Base-by-base conservation (phyloP, 2,113 vertebrate genomes). In the Procavia capensis region DNA sequence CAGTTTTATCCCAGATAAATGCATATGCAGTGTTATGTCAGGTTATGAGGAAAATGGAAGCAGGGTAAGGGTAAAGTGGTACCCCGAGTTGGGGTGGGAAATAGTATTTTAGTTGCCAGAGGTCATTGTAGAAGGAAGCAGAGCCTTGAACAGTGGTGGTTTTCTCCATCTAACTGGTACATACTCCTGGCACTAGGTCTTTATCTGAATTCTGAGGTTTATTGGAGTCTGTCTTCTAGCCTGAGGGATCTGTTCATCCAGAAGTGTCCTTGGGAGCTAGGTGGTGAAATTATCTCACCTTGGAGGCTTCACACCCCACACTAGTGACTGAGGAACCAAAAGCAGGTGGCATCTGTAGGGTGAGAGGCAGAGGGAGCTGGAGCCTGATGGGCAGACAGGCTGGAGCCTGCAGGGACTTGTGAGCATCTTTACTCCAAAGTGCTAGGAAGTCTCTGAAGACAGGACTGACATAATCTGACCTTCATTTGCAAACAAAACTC, bases 21-120 rank as follows among this genome's bases (percentile, higher is more conserved):
- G 9, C 43, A 14, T 0, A 3, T 20, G 1, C 0, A 0, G 5
- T 36, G 25, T 11, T 34, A 7, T 7, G 11, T 36, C 9, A 4
- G 6, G 72, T 64, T 24, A 9, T 4, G 25, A 74, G 75, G 25
- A 45, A 29, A 27, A 43, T 2, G 11, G 17, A 29, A 5, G 80
- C 36, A 61, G 74, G 50, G 47, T 36, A 13, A 6, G 57, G 43
- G 63, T 31, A 20, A 16, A 29, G 16, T 0, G 24, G 25, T 9
- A 41, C 5, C 25, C 16, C 3, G 0, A 3, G 50, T 36, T 31
- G 29, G 50, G 8, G 24, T 20, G 7, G 72, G 36, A 31, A n/a
- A 4, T 17, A 29, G 81, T 27, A 5, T 9, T 17, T 70, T 8
- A 24, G 61, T 9, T 9, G 85, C 29, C 36, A 76, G 11, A 27